Base-by-base conservation (phyloP, 2,797 vertebrate species). In the Acanthopagrus latus region DNA sequence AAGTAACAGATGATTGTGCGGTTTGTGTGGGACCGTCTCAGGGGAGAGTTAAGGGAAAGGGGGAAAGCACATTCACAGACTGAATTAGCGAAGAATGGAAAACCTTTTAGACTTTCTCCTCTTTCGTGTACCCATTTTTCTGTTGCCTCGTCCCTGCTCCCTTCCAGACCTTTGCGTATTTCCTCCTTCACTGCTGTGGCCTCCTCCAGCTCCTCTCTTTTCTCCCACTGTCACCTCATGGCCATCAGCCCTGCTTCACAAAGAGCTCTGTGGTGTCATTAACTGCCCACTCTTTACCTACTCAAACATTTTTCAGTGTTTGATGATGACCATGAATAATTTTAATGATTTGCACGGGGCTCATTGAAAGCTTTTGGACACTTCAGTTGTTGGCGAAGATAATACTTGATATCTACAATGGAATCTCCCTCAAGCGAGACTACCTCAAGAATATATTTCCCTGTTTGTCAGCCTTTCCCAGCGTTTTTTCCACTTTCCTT, bases 1-100 rank as follows among this genome's bases (percentile, higher is more conserved):
- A 81, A 88, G 89, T 82, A 91, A 86, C 88, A 88, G 89, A 88
- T 84, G 88, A 92, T 91, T 90, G 88, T 86, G 87, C 7, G 64
- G 82, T 82, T 89, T 91, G 82, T 90, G 87, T 87, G 79, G 80
- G 72, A 70, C 78, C 64, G 85, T 92, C 90, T 90, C 86, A 47
- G 60, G 80, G 83, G 88, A 85, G 65, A 87, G 79, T 91, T 87
- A 46, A 82, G 41, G 64, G 80, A 67, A 52, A 43, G 27, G 74
- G 73, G 72, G 43, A 9, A 54, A 51, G 23, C 78, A 84, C 84
- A 91, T 91, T 88, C 84, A 91, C 62, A 60, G 80, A 74, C 83
- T 83, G 87, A 90, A 89, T 91, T 83, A 87, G 65, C 48, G 62
- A 80, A 82, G 62, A 87, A 89, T 84, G 59, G 80, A 89, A 91